Conservation (phyloP, 2,113 vertebrate species). For the Neolamprologus tretocephalus region DNA sequence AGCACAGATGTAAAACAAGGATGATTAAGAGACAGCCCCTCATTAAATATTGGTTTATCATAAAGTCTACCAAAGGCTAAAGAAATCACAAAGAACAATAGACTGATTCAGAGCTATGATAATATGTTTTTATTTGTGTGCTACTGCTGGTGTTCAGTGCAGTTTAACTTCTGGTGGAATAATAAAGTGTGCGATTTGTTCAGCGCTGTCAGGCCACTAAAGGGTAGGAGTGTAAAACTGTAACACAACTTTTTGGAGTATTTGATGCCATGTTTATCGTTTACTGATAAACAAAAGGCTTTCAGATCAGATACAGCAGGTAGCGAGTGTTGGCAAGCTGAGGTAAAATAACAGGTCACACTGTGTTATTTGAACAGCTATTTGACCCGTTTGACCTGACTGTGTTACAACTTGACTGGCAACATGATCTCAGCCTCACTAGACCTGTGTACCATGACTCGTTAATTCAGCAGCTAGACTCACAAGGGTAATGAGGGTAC, state of each 20-base stretch:
- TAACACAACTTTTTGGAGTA: not conserved
- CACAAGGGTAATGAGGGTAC: not conserved
- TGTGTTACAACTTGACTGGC: constrained; percentile 33
- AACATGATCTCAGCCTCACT: constrained; percentile 33
- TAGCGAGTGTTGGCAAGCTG: not conserved
- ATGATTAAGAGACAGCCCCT: not conserved
- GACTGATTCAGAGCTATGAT: not conserved
- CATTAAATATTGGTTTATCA: not conserved
- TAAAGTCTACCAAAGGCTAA: not conserved
- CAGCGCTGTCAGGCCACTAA: not conserved
- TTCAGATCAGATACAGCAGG: not conserved
- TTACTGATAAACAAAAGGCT: not conserved
- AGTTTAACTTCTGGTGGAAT: not conserved
- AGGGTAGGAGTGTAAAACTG: not conserved
- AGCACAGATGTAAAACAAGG: not conserved
- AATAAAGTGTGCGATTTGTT: not conserved
- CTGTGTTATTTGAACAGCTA: constrained; percentile 59
- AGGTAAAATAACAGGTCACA: constrained; percentile 40
- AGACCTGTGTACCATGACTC: not conserved
- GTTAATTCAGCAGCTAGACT: constrained; percentile 41
- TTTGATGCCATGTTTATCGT: not conserved
- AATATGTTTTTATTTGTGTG: not conserved
- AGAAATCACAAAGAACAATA: not conserved
- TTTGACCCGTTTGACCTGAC: constrained; percentile 59
- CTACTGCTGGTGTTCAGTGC: not conserved